These are phyloP conservation scores for Tragelaphus strepsiceros DNA, from an alignment of 2,113 vertebrate species.

Conservation along the genomic window DNA sequence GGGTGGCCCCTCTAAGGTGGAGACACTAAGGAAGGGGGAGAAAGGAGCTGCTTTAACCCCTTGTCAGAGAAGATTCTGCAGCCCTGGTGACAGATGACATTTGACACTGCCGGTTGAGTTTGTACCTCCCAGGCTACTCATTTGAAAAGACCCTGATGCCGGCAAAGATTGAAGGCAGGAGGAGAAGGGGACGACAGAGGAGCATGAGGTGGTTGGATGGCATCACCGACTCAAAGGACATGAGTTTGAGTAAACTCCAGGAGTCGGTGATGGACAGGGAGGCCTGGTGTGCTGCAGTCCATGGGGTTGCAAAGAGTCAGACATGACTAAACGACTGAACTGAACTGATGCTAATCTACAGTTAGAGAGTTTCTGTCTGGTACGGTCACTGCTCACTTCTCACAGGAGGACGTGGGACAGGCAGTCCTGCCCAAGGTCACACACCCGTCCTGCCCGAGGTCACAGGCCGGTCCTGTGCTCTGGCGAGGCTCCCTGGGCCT, in stretches of 20 bases:
- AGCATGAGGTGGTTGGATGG: neutral
- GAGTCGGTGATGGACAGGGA: neutral
- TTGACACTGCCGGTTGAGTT: neutral
- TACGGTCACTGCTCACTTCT: neutral
- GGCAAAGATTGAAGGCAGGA: neutral
- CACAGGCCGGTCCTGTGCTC: neutral
- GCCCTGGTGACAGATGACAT: neutral
- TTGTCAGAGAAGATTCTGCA: neutral
- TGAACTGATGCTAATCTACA: accelerated
- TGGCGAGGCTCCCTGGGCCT: neutral
- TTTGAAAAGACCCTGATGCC: neutral
- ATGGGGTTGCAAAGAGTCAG: neutral
- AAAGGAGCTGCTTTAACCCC: too few species aligned
- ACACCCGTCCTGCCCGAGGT: neutral
- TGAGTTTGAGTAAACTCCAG: neutral
- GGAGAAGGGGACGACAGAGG: neutral
- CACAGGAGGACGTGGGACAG: neutral
- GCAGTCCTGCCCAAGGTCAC: neutral
- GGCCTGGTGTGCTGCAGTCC: neutral
- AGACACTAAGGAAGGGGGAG: neutral
- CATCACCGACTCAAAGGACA: neutral
- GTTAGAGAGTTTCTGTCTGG: neutral
- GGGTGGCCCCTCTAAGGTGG: neutral
- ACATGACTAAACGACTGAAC: neutral
- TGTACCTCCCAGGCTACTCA: neutral